phyloP scores from a whole-genome alignment of 2,888 invertebrate genomes.

The Dascillus cervinus region DNA sequence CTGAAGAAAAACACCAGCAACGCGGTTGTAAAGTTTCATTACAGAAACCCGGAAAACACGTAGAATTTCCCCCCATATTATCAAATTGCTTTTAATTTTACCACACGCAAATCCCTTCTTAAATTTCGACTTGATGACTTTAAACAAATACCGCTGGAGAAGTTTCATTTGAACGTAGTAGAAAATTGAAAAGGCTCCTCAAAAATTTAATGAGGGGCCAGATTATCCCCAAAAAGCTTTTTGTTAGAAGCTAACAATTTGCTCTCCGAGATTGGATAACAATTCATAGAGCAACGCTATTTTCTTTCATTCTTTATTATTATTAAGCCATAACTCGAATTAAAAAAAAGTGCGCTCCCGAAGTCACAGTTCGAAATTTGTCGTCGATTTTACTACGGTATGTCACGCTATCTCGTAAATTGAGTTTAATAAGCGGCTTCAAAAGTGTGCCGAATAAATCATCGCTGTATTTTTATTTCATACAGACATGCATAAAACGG shows the following conservation, averaged over 20 bases:
- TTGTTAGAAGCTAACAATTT: constrained; percentile 15
- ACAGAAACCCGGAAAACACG: constrained; percentile 12
- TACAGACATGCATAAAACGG: constrained; percentile 4
- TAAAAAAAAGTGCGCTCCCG: constrained; percentile 7
- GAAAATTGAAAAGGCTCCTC: constrained; percentile 10
- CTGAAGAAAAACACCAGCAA: constrained; percentile 16
- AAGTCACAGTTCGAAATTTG: constrained; percentile 12
- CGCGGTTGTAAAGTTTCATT: constrained; percentile 22
- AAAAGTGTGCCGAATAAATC: constrained; percentile 16
- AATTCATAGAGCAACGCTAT: constrained; percentile 15
- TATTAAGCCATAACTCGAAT: neutral
- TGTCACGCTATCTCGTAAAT: constrained; percentile 16
- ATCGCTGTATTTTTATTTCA: constrained; percentile 13
- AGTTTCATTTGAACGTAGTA: constrained; percentile 8
- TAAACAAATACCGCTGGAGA: constrained; percentile 5
- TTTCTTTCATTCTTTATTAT: constrained; percentile 14
- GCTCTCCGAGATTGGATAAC: constrained; percentile 18
- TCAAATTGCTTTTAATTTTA: constrained; percentile 11
- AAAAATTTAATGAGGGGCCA: constrained; percentile 9
- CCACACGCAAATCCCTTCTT: constrained; percentile 10
- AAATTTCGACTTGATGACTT: constrained; percentile 1
- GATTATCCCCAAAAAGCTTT: constrained; percentile 15
- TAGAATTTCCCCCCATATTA: constrained; percentile 9
- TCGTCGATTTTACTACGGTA: constrained; percentile 13
- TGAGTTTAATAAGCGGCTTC: constrained; percentile 17